A percentile compares a stretch with the other conserved stretches of the same genome.
Evolutionary conservation across 2,888 invertebrate species (phyloP).

Genomic region (Seladonia tumulorum): DNA sequence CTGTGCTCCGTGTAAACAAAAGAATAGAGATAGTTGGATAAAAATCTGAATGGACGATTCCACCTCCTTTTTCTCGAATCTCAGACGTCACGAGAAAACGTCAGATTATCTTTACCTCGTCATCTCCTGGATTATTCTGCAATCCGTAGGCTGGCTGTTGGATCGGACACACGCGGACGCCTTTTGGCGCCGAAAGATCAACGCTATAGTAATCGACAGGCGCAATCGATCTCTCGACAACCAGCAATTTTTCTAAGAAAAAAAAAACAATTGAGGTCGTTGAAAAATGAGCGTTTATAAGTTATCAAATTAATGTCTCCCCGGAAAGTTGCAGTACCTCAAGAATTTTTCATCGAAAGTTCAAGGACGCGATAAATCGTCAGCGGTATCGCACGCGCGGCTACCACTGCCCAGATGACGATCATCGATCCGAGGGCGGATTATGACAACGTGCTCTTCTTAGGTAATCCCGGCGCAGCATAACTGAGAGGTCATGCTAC

Average conservation of each 20-base stretch:
- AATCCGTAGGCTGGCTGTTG: neutral
- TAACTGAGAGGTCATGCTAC: constrained; percentile 73
- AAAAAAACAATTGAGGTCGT: no score
- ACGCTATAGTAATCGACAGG: neutral
- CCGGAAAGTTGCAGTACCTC: neutral
- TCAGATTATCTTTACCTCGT: constrained; percentile 38
- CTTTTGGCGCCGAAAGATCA: neutral
- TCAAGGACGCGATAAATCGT: neutral
- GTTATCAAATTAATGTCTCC: no score
- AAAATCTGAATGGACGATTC: constrained; percentile 53
- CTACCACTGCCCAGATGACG: constrained; percentile 15
- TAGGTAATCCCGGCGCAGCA: constrained; percentile 70
- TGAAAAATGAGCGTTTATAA: no score
- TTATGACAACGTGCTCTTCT: constrained; percentile 60
- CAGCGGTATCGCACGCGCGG: neutral
- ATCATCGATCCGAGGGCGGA: constrained; percentile 62
- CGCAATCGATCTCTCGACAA: neutral
- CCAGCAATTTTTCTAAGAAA: neutral
- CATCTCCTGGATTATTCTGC: constrained; percentile 23
- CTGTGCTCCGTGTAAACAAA: constrained; percentile 27
- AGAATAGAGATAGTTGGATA: constrained; percentile 53
- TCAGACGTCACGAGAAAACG: constrained; percentile 35
- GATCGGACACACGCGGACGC: neutral
- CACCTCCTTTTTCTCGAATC: constrained; percentile 32
- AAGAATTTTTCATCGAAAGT: neutral